Percentiles rank a stretch among this genome's conserved stretches.
These are phyloP conservation scores for Gambusia holbrooki DNA, from an alignment of 2,113 vertebrate genomes.

Conservation along the genomic window DNA sequence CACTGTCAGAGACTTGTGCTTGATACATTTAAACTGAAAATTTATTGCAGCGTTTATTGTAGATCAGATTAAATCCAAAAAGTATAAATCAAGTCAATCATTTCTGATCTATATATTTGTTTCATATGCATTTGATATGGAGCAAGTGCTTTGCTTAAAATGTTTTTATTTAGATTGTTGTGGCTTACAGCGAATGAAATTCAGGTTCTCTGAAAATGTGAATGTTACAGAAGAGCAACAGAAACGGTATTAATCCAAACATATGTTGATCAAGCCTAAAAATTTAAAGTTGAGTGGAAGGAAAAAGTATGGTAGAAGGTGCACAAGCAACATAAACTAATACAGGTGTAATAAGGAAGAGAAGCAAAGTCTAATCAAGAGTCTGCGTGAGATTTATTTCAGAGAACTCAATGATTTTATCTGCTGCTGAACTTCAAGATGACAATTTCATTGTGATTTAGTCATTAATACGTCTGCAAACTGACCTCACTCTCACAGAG, in stretches of 20 bases:
- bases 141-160: not conserved
- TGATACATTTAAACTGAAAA: not conserved
- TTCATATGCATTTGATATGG: not conserved
- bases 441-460: not conserved
- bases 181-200: not conserved
- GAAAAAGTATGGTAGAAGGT: not conserved
- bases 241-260: not conserved
- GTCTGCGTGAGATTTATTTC: too few species aligned
- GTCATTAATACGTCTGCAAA: not conserved
- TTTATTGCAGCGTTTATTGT: not conserved
- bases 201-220: not conserved
- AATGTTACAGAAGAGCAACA: not conserved
- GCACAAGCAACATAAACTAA: too few species aligned
- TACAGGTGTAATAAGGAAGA: too few species aligned
- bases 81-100: not conserved
- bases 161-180: not conserved
- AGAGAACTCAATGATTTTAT: too few species aligned
- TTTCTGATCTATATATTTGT: not conserved
- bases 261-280: not conserved
- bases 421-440: not conserved
- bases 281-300: not conserved
- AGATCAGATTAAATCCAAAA: not conserved
- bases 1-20: not conserved
- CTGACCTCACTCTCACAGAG: not conserved
- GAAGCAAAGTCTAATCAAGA: too few species aligned